phyloP scores from a whole-genome alignment of 2,888 invertebrate species.

The Buathra laborator region DNA sequence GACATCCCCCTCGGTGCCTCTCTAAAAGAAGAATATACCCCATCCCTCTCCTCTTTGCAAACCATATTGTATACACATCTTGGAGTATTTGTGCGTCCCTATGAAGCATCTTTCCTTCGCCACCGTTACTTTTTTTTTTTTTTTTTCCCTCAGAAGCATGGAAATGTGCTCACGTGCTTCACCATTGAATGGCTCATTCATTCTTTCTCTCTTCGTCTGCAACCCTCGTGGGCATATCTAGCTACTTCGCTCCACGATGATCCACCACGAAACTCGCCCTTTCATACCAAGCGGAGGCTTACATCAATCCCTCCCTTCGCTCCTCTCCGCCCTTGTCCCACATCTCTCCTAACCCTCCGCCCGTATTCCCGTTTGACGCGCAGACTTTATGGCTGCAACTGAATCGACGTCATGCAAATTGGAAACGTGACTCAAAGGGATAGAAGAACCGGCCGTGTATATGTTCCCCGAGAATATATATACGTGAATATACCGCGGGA shows the following conservation, averaged over 20 bases:
- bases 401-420: constrained; percentile 59
- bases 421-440: constrained; percentile 54
- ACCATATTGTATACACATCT: constrained; percentile 32
- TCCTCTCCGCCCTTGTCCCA: neutral
- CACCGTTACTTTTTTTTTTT: neutral
- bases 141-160: constrained; percentile 8
- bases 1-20: constrained; percentile 14
- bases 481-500: neutral
- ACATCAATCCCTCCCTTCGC: too few relatives aligned
- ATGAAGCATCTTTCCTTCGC: neutral
- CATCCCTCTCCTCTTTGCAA: neutral
- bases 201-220: constrained; percentile 13
- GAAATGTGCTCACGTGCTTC: constrained; percentile 31
- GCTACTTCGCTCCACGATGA: constrained; percentile 20
- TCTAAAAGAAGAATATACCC: constrained; percentile 11
- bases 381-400: constrained; percentile 37
- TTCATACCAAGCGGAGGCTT: constrained; percentile 10
- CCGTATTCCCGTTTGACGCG: constrained; percentile 30
- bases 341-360: neutral
- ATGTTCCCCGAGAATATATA: neutral
- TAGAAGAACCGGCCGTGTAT: constrained; percentile 31
- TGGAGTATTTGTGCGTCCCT: constrained; percentile 20
- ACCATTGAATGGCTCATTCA: constrained; percentile 18
- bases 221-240: neutral
- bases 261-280: constrained; percentile 21